Percentiles rank a stretch among this genome's conserved stretches.
Conservation (phyloP, 2,888 invertebrate genomes). For the Tipula helvola region DNA sequence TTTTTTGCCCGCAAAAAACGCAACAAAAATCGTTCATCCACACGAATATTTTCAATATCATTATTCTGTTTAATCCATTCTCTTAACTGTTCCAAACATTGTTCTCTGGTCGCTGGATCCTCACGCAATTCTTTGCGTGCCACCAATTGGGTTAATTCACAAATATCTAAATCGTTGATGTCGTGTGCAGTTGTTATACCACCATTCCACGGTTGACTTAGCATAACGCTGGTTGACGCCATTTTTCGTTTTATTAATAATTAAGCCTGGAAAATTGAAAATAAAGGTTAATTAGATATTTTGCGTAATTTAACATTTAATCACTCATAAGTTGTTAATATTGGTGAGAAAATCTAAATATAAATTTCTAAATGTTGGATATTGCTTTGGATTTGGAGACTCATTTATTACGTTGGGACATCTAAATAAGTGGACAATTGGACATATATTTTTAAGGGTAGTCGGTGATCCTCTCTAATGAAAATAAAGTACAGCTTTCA, state of each 20-base stretch:
- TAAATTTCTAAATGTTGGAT: too few species aligned
- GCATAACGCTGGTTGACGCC: conserved; percentile 27
- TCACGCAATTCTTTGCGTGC: conserved; percentile 59
- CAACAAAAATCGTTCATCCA: conserved; percentile 58
- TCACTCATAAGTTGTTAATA: too few species aligned
- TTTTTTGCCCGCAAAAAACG: conserved; percentile 66
- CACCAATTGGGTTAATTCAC: conserved; percentile 32
- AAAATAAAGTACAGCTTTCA: too few species aligned
- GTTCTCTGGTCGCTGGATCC: conserved; percentile 47
- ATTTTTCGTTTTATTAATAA: conserved; percentile 17
- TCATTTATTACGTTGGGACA: too few species aligned
- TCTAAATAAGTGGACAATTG: too few species aligned
- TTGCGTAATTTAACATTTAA: too few species aligned
- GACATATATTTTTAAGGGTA: too few species aligned
- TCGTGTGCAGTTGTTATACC: conserved; percentile 6
- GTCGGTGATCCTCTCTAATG: too few species aligned
- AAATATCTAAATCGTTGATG: conserved; percentile 18
- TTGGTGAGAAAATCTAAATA: too few species aligned
- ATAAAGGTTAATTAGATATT: not conserved
- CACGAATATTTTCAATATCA: conserved; percentile 54
- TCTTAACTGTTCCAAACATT: conserved; percentile 49
- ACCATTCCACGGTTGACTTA: conserved; percentile 25
- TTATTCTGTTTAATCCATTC: conserved; percentile 58
- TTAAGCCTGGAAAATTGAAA: not conserved
- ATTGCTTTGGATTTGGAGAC: too few species aligned